phyloP scores from a whole-genome alignment of 2,888 invertebrate genomes.

The Frankliniella fusca region DNA sequence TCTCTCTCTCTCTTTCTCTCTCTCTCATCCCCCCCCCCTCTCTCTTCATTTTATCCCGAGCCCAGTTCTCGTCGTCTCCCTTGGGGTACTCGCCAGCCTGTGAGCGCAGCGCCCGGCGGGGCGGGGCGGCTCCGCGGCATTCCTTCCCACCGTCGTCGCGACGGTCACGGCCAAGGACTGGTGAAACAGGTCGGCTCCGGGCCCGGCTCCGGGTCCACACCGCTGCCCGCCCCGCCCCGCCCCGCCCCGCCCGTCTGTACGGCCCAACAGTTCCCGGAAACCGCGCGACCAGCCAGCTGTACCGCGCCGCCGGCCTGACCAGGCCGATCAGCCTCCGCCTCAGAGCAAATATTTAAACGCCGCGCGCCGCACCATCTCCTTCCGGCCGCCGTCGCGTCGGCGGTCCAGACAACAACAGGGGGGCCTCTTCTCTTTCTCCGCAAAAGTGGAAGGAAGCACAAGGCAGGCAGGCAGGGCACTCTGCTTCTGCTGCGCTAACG shows the following conservation, averaged over 20 bases:
- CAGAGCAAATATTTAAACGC: constrained; percentile 6
- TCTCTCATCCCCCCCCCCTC: neutral
- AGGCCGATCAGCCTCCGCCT: constrained; percentile 46
- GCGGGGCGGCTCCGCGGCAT: neutral
- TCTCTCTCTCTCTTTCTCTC: neutral
- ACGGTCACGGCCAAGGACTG: neutral
- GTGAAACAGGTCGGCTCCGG: too few relatives aligned
- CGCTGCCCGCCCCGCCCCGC: neutral
- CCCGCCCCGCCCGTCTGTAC: constrained; percentile 39
- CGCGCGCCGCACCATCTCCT: neutral
- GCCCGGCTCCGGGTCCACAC: neutral
- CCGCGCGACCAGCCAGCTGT: neutral
- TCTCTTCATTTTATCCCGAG: neutral
- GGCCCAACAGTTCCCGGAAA: constrained; percentile 36
- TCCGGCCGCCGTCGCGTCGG: too few relatives aligned
- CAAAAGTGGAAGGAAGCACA: too few relatives aligned
- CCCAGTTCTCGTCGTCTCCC: neutral
- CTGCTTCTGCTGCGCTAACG: too few relatives aligned
- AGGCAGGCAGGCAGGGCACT: too few relatives aligned
- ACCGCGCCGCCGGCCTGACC: neutral
- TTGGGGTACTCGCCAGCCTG: neutral
- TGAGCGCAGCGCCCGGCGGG: neutral
- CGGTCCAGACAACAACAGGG: too few relatives aligned
- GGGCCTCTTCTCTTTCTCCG: too few relatives aligned
- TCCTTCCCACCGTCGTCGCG: neutral